Evolutionary conservation across 2,113 vertebrate species (phyloP), one percentile per base, ranked within the genome.

Genomic region (Cercopithecus mona): DNA sequence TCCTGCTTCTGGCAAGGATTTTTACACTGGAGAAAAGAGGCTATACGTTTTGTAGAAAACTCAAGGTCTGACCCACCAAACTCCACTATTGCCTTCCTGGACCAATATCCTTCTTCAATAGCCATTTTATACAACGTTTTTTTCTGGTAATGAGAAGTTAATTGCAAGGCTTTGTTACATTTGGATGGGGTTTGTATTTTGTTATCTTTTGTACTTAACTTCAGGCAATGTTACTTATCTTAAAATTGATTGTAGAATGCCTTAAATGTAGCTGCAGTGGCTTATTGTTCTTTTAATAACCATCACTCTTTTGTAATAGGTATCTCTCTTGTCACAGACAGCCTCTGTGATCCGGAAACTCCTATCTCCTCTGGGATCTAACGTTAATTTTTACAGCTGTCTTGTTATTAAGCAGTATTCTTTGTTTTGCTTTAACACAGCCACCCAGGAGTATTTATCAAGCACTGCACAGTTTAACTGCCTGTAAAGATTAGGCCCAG

Each of bases 271-370:
- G 70, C 88, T 96, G 61, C 92, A 97, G 9, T 43, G 48, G 48
- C 45, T 98, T 48, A 84, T 68, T 97, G 50, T 93, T 96, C 20
- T 96, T 97, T 97, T 85, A 94, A 95, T 98, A 97, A 92, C 72
- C 94, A 75, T 68, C 88, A 22, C 79, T 93, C 32, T 88, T 93
- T 96, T 45, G 84, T 96, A 38, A 66, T 72, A 80, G 93, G 76
- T 96, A 45, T 93, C 96, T 59, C 23, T 81, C 95, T 97, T 82
- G 76, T 61, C 89, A 89, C 48, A 59, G 48, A 55, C 72, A 17
- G 0, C 30, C 35, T 57, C 88, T 96, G 7, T 79, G 83, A 97
- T 48, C 35, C 79, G 80, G 94, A 14, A 70, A 57, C 43, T 79
- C 78, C n/a, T 66, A 6, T 86, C 78, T 97, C 55, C 27, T 96